Base-by-base conservation (phyloP, 2,888 invertebrate species). In the Ceraclea dissimilis region DNA sequence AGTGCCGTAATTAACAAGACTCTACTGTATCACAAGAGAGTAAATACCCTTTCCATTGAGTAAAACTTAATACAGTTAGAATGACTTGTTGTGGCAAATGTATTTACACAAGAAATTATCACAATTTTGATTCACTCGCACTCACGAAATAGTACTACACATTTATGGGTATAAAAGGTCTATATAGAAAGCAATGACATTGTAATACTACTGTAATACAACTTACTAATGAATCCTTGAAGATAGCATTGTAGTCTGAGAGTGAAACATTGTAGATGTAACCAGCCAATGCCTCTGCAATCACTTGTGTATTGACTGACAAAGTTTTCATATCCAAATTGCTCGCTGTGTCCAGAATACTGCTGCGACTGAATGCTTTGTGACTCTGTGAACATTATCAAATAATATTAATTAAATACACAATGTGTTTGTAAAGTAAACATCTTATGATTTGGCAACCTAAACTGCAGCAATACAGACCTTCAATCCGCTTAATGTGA, bases 281-380 rank as follows among this genome's bases (percentile, higher is more conserved):
- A 21, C 82, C 88, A 44, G 92, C 92, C 54, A 97, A 76, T 1
- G 93, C 86, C 67, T 94, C 89, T 1, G 92, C 93, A 31, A 92
- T 79, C 13, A 85, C 72, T 66, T 81, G 82, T 0, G 91, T 84
- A 70, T 93, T 90, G 51, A 74, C 70, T 0, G 79, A 72, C 16
- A 93, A 70, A 54, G 75, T 76, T 47, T 79, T 75, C 17, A 81
- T 63, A 63, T 84, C 75, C 0, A 81, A 71, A 56, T 76, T 79
- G 2, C 80, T 79, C 2, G 78, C 73, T 0, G 73, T 71, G 69
- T 89, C 89, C 16, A 87, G 71, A 49, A 89, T 77, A 0, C 86
- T 82, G 49, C 76, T 77, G 51, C 85, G 76, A 0, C 73, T 68
- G 4, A 79, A 73, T 65, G 85, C 83, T 63, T 83, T 83, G 67